Evolutionary conservation across 1,140 invertebrate genomes (phyloP).

Genomic region (Dufourea novaeangliae): DNA sequence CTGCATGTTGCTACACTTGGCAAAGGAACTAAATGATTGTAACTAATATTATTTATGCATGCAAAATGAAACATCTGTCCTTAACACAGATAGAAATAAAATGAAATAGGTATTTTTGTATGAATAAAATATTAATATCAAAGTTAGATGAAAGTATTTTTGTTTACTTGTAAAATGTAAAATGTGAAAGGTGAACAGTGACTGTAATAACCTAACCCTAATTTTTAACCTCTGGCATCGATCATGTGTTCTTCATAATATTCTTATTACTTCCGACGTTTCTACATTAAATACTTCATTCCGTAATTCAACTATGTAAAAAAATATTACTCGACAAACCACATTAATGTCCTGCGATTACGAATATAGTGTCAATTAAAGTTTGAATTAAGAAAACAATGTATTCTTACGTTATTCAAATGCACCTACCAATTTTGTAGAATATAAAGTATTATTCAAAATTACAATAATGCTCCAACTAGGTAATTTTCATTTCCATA

Average conservation of each 20-base stretch:
- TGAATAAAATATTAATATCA: not conserved
- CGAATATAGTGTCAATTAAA: too few relatives aligned
- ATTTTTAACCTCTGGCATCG: not conserved
- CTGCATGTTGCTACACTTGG: too few relatives aligned
- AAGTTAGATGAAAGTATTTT: too few relatives aligned
- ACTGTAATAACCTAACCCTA: not conserved
- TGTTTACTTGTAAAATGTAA: too few relatives aligned
- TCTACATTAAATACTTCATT: not conserved
- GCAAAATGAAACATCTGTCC: too few relatives aligned
- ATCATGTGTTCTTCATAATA: not conserved
- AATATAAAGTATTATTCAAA: not conserved
- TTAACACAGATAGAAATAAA: too few relatives aligned
- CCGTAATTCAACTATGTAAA: not conserved
- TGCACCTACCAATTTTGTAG: not conserved
- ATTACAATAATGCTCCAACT: not conserved
- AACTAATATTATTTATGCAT: too few relatives aligned
- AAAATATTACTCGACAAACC: not conserved
- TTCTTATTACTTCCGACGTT: not conserved
- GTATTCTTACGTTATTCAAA: not conserved
- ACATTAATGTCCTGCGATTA: not conserved
- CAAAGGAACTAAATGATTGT: too few relatives aligned
- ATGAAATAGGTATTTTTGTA: not conserved
- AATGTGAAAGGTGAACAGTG: not conserved
- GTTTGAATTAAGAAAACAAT: not conserved
- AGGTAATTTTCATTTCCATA: not conserved